Base-by-base conservation (phyloP, 1,140 invertebrate genomes). In the Scaptodrosophila lebanonensis region DNA sequence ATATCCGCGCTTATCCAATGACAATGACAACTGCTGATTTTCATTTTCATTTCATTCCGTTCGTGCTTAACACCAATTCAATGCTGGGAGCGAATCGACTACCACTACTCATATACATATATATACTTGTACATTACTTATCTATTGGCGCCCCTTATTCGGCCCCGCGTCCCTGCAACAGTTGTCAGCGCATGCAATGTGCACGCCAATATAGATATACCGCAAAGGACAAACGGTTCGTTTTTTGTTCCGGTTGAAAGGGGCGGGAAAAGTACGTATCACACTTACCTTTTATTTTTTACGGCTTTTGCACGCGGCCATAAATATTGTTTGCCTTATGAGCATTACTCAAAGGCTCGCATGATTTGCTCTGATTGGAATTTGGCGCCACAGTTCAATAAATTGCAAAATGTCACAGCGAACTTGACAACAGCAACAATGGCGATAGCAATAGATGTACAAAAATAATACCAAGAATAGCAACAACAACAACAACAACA, bases 271-370 rank as follows among this genome's bases (percentile, higher is more conserved):
- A 15, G 38, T 15, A 27, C 18, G 18, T 39, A 77, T 82, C 75
- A 82, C 75, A 82, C 75, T 82, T 82, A 82, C 76, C 75, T 82
- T 82, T 82, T 82, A 82, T 66, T 82, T 82, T 75, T 82, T 69
- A 82, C 54, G 57, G 44, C 54, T 58, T 39, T 33, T 47, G 59
- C 54, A 65, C 63, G 75, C 60, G 51, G 60, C 77, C 66, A 82
- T 79, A 79, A 79, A 79, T 82, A 69, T 56, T 57, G 64, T 47
- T 68, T 79, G 73, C 68, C 73, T 73, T 77, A 77, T 79, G 58
- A 64, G 52, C 43, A 25, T 18, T 54, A 36, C 25, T 17, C 29
- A 32, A 20, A 40, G 44, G 38, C 44, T 82, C 75, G 75, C 75
- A 82, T 82, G 75, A 82, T 82, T 82, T 82, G 73, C 56, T 45